Evolutionary conservation across 2,888 invertebrate species (phyloP), one percentile per base, ranked within the genome.

Genomic region (Troglohyphantes excavatus): DNA sequence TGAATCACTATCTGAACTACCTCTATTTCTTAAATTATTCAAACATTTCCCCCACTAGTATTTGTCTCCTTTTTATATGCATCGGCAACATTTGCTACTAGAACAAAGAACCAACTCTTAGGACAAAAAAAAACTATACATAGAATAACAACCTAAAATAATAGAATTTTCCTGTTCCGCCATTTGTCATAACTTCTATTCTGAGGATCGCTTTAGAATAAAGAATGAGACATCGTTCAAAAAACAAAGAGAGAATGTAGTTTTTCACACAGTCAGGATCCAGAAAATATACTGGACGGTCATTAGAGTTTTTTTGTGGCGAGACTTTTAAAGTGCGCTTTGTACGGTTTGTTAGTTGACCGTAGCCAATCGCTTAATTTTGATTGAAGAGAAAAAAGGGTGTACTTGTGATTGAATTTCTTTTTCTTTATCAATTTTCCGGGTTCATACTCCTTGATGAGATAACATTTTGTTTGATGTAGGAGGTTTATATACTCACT

Each of bases 301-400:
- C 70, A 70, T 70, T 70, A 70, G 26, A 26, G 17, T 26, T n/a
- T n/a, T 72, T 46, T 26, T 43, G 13, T 13, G 19, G 13, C 23
- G 13, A 27, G 26, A 9, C n/a, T 46, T 46, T 11, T 33, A 70
- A 23, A 72, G 46, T 19, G 23, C 6, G 43, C 21, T 43, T 46
- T 72, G 46, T 46, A 72, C 72, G 72, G 72, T 72, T 72, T 46
- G 72, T 46, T 46, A 72, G 46, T 46, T 72, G 72, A 72, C 72
- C 72, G 72, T 72, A 26, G 46, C 46, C 26, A 46, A 72, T 72
- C 23, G n/a, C 26, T 26, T 72, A 53, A 2, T 23, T 9, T 63
- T 63, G 23, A 63, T 53, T 46, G 46, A 72, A 72, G 17, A 68
- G 0, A 68, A 33, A 19, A 17, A 43, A 9, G 72, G 72, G 72